These are phyloP conservation scores for Myathropa florea DNA, from an alignment of 2,888 invertebrate species.

Conservation along the genomic window DNA sequence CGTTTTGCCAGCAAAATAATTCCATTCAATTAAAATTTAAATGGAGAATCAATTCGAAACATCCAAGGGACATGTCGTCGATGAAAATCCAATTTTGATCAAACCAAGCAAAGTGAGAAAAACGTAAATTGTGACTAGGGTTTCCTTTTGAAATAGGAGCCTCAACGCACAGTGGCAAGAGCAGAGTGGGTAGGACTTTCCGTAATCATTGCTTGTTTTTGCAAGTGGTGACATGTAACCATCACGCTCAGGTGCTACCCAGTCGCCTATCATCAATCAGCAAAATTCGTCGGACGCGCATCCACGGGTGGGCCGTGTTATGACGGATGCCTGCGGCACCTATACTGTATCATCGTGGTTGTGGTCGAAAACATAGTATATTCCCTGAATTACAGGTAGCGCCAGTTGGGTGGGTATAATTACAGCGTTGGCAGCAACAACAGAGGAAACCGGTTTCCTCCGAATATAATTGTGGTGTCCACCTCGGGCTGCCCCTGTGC, in stretches of 20 bases:
- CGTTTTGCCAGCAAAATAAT: conserved; percentile 3
- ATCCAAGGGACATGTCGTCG: neutral
- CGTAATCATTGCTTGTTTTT: conserved; percentile 18
- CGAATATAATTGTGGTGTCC: conserved; percentile 34
- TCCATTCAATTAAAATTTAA: conserved; percentile 25
- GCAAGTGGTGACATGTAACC: neutral
- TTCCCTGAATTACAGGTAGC: conserved; percentile 10
- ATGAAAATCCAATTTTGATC: conserved; percentile 15
- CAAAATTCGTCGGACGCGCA: conserved; percentile 6
- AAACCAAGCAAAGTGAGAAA: conserved; percentile 30
- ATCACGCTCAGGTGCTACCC: neutral
- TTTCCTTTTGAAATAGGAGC: neutral
- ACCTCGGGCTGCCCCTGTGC: neutral
- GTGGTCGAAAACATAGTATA: conserved; percentile 3
- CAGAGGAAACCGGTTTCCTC: conserved; percentile 31
- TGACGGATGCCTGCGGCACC: conserved; percentile 19
- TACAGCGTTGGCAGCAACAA: conserved; percentile 13
- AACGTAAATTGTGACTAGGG: neutral
- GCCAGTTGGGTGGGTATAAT: conserved; percentile 33
- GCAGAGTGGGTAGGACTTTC: conserved; percentile 14
- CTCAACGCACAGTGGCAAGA: neutral
- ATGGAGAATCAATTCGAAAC: neutral
- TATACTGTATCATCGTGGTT: neutral
- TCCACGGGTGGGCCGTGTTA: conserved; percentile 26
- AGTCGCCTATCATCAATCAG: conserved; percentile 41